phyloP scores from a whole-genome alignment of 2,888 invertebrate species.

The Nomada flava region DNA sequence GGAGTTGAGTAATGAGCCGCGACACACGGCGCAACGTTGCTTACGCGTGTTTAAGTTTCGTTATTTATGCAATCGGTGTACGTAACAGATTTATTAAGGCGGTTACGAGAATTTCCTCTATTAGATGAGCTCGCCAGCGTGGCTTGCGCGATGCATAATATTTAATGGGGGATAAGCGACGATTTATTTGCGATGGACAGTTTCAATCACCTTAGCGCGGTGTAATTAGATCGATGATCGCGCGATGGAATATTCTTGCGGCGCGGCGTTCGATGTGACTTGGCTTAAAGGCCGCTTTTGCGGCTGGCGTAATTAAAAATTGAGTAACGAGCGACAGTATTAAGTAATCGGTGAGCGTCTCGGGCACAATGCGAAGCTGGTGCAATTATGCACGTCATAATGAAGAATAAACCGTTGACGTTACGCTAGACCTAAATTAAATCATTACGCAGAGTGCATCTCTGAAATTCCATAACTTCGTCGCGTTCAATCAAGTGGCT shows the following conservation, averaged over 20 bases:
- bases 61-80: slow-evolving; percentile 37
- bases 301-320: slow-evolving; percentile 24
- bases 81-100: slow-evolving; percentile 32
- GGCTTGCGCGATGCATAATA: background rate
- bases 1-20: slow-evolving; percentile 14
- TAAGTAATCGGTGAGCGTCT: slow-evolving; percentile 27
- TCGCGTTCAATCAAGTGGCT: background rate
- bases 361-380: slow-evolving; percentile 28
- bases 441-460: slow-evolving; percentile 33
- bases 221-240: background rate
- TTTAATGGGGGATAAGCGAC: background rate
- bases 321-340: slow-evolving; percentile 35
- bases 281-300: slow-evolving; percentile 18
- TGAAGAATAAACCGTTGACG: slow-evolving; percentile 34
- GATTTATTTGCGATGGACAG: background rate
- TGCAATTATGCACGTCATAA: slow-evolving; percentile 38
- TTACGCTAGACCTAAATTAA: slow-evolving; percentile 43
- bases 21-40: slow-evolving; percentile 15
- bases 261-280: background rate
- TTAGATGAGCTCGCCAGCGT: background rate
- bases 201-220: background rate
- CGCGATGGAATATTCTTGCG: background rate
- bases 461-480: slow-evolving; percentile 6
- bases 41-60: slow-evolving; percentile 26
- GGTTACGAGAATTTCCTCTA: slow-evolving; percentile 17